Evolutionary conservation across 2,888 invertebrate species (phyloP), one percentile per base, ranked within the genome.

Genomic region (Polymixis lichenea): DNA sequence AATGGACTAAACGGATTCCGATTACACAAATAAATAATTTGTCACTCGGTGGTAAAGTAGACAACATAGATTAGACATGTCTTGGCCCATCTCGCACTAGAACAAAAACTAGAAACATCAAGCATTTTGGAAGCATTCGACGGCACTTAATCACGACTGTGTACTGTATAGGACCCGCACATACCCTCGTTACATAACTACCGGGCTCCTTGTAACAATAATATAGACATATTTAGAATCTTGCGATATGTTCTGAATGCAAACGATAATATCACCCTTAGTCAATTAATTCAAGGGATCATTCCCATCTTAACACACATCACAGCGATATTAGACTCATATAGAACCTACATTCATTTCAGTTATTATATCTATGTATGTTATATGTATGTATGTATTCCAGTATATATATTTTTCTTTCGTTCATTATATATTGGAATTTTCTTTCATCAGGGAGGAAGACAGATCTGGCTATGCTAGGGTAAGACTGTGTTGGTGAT

Each of bases 381-480:
- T 80, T 77, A n/a, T 88, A 86, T 89, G 80, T 90, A 77, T 89
- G 67, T 92, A 76, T 91, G 86, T 88, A 87, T 87, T 86, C 83
- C 73, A 80, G 86, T 90, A 91, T 91, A 64, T 89, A 64, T 89
- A 84, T 79, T 83, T 76, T 77, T 80, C 87, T 84, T 86, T 87
- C 83, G 88, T 85, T 86, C 89, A 91, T 91, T 91, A 91, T 92
- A 91, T 94, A 93, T 92, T 91, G 85, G 90, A 91, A 94, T 96
- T 96, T n/a, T 96, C 94, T 95, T 96, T 97, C 95, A 96, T 96
- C 96, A 97, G 97, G 97, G 96, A 97, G 96, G 96, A 96, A 94
- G 97, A 96, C 95, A 95, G 95, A 94, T 94, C 94, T 94, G 97
- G 96, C 95, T 96, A 94, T 96, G 95, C 92, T 95, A 96, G 97